Percentiles rank a stretch among this genome's conserved stretches.
Evolutionary conservation across 2,797 vertebrate genomes (phyloP).

Genomic region (Nyctibius grandis): DNA sequence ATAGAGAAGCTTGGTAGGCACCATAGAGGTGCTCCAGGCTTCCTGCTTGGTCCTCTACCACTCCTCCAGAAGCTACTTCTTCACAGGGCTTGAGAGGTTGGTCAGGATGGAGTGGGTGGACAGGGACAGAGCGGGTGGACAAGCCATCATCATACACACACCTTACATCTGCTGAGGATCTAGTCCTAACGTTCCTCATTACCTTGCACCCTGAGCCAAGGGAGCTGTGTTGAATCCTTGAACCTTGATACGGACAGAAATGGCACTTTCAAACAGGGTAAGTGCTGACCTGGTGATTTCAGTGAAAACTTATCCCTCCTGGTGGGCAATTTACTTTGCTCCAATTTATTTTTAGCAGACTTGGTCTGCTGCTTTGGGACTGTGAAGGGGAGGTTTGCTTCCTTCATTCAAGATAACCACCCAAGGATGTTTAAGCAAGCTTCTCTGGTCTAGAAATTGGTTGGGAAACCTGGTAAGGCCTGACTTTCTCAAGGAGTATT

Average conservation of each 20-base stretch:
- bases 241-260: background rate
- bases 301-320: background rate
- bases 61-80: background rate
- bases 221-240: background rate
- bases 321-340: background rate
- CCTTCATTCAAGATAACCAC: background rate
- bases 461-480: background rate
- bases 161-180: background rate
- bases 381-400: background rate
- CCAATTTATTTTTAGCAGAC: background rate
- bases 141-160: background rate
- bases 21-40: background rate
- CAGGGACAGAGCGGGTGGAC: no score
- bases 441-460: background rate
- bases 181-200: background rate
- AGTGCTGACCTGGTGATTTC: background rate
- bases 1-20: background rate
- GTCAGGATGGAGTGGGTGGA: background rate
- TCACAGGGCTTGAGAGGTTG: background rate
- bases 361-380: background rate
- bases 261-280: background rate
- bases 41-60: background rate
- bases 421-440: background rate
- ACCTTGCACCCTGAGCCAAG: background rate
- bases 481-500: background rate